phyloP scores from a whole-genome alignment of 1,140 invertebrate species.

The Lordiphosa collinella region DNA sequence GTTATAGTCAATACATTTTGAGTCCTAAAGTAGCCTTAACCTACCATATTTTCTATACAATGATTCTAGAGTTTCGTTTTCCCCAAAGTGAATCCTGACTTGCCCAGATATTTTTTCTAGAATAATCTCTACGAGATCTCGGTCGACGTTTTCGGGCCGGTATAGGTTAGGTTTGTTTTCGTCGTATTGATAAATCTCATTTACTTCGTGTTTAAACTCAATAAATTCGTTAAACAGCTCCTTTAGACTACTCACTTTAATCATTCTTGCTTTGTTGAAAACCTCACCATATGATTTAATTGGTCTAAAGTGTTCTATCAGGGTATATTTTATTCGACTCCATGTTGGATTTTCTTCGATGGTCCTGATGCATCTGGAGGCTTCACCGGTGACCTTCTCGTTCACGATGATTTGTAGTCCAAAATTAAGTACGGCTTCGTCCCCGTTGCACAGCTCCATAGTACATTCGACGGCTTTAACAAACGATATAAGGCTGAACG shows the following conservation, averaged over 20 bases:
- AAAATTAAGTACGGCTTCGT: neutral
- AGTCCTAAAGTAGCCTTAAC: constrained; percentile 1
- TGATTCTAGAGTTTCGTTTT: constrained; percentile 4
- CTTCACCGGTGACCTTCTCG: constrained; percentile 1
- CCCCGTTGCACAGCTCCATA: neutral
- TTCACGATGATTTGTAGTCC: neutral
- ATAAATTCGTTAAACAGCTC: neutral
- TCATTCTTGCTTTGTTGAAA: neutral
- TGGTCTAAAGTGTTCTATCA: constrained; percentile 2
- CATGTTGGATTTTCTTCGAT: neutral
- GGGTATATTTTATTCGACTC: constrained; percentile 1
- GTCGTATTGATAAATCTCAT: constrained; percentile 1
- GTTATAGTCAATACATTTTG: constrained; percentile 3
- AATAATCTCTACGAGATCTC: neutral
- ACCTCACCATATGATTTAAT: constrained; percentile 6
- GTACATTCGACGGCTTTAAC: neutral
- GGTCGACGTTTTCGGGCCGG: neutral
- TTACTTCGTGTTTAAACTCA: constrained; percentile 2
- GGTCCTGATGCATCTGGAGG: neutral
- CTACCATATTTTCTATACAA: constrained; percentile 6
- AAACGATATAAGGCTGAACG: constrained; percentile 5
- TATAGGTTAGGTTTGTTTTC: constrained; percentile 1
- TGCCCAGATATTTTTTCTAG: constrained; percentile 1
- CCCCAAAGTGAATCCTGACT: neutral
- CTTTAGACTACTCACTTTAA: neutral